A percentile compares a stretch with the other conserved stretches of the same genome.
These are phyloP conservation scores for Dendrolimus kikuchii DNA, from an alignment of 1,140 invertebrate species.

Conservation along the genomic window DNA sequence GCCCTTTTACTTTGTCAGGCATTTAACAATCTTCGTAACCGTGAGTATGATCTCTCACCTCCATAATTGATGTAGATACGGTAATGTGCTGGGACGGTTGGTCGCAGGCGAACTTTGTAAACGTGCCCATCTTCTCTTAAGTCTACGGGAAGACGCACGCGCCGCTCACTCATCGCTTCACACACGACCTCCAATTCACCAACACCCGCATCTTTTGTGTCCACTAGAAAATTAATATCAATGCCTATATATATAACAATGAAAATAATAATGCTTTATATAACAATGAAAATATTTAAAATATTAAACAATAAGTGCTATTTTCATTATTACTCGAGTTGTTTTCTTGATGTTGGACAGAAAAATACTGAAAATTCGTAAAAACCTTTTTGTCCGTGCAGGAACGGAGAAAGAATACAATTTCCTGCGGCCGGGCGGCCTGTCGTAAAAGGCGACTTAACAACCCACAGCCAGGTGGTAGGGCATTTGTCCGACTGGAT, in stretches of 20 bases:
- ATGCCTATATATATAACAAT: background rate
- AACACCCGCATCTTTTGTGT: conserved; percentile 88
- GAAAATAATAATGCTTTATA: background rate
- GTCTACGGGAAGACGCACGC: conserved; percentile 88
- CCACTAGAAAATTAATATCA: conserved; percentile 75
- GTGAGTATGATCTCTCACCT: conserved; percentile 43
- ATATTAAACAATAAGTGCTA: too few relatives aligned
- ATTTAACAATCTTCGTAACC: too few relatives aligned
- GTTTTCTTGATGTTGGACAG: too few relatives aligned
- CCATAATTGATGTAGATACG: conserved; percentile 92
- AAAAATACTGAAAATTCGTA: too few relatives aligned
- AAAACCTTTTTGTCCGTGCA: too few relatives aligned
- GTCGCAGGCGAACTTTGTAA: conserved; percentile 88
- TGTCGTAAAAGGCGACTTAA: too few relatives aligned
- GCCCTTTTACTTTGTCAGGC: too few relatives aligned
- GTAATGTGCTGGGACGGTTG: conserved; percentile 91
- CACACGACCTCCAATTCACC: conserved; percentile 90
- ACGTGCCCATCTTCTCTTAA: conserved; percentile 83
- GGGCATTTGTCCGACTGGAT: too few relatives aligned
- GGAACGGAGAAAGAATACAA: too few relatives aligned
- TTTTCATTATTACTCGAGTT: too few relatives aligned
- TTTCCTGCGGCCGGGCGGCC: too few relatives aligned
- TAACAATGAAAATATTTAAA: background rate
- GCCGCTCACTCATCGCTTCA: conserved; percentile 88
- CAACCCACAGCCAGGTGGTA: too few relatives aligned